These are phyloP conservation scores for Hormaphis cornu DNA, from an alignment of 1,140 invertebrate species.

Conservation along the genomic window DNA sequence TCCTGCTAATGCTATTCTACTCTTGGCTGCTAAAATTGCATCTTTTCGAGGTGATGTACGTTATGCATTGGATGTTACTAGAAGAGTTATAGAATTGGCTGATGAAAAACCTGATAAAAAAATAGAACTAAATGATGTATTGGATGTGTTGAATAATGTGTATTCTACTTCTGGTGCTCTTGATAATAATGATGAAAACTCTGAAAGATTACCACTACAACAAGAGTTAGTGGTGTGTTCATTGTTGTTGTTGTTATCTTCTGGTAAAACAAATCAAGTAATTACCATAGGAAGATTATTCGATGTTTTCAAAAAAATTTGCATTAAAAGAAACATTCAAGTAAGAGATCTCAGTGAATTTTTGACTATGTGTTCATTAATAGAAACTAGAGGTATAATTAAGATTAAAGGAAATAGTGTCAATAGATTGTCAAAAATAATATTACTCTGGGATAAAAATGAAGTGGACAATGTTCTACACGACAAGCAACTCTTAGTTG, in stretches of 20 bases:
- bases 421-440: constrained; percentile 46
- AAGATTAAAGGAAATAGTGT: constrained; percentile 54
- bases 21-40: constrained; percentile 90
- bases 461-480: constrained; percentile 65
- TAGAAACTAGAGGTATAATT: constrained; percentile 73
- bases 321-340: constrained; percentile 61
- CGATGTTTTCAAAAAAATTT: constrained; percentile 60
- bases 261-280: constrained; percentile 68
- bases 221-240: constrained; percentile 84
- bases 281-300: constrained; percentile 73
- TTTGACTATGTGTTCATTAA: constrained; percentile 58
- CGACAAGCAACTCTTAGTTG: constrained; percentile 72
- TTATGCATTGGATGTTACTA: constrained; percentile 82
- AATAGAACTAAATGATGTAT: constrained; percentile 52
- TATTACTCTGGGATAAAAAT: constrained; percentile 71
- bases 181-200: constrained; percentile 47
- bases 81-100: constrained; percentile 64
- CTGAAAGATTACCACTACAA: constrained; percentile 72
- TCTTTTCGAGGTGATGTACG: constrained; percentile 87
- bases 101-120: constrained; percentile 19
- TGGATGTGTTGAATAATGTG: constrained; percentile 70
- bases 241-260: constrained; percentile 69
- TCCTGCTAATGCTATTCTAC: constrained; percentile 67
- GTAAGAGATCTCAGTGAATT: constrained; percentile 72
- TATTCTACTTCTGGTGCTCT: constrained; percentile 68